Evolutionary conservation across 2,797 vertebrate genomes (phyloP), one percentile per base, ranked within the genome.

Genomic region (Tenualosa thibaudeaui): DNA sequence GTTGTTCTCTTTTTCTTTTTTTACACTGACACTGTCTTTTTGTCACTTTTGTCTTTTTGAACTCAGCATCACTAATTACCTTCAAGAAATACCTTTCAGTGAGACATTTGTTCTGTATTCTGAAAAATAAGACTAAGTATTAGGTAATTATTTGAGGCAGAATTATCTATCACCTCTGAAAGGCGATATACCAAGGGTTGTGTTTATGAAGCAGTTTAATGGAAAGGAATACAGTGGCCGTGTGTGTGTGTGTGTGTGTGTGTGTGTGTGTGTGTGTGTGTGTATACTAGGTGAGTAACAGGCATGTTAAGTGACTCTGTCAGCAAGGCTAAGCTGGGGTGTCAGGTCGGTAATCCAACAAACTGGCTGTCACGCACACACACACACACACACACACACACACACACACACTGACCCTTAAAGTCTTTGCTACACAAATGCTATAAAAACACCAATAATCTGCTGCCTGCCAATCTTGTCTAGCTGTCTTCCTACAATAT

Each of bases 291-390:
- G 24, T 60, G 54, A 75, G 58, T 43, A 71, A 56, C 86, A 81
- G 53, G 17, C 84, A 81, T 82, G 84, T 82, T 86, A 87, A 82
- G 62, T 68, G 85, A 85, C 46, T 81, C 81, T 82, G 82, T 88
- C 84, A 85, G 87, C 83, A 81, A 86, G 24, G 84, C 82, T 86
- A 84, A 88, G 78, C 50, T 56, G 68, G 81, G 81, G 82, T 58
- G 78, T 85, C 81, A 82, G 56, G 81, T 22, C 78, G n/a, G 53
- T 85, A 86, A 87, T 86, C 84, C 84, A 46, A 19, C 62, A 2
- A 15, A 54, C 62, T 68, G 84, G 82, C 84, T 68, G 26, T 53
- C 53, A 81, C 68, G 81, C 31, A 9, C 46, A 24, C 46, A 46
- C 19, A 24, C 15, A 82, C 17, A 56, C 54, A 26, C 2, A 56